Evolutionary conservation across 1,140 invertebrate species (phyloP).

Genomic region (Aphelenchoides besseyi): DNA sequence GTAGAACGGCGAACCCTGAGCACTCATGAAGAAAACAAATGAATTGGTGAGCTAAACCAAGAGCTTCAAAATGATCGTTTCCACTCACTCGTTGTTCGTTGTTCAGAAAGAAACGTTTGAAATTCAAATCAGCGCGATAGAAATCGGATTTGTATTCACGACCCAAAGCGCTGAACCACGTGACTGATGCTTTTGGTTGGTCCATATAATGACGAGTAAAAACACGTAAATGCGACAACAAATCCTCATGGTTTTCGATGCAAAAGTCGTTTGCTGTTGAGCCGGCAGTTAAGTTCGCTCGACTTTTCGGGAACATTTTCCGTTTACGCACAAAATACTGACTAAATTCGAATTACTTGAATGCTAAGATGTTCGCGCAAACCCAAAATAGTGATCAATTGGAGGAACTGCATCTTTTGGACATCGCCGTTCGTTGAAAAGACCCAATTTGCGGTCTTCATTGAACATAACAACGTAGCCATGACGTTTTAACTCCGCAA

Average conservation of each 20-base stretch:
- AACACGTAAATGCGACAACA: not conserved
- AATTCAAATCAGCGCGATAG: not conserved
- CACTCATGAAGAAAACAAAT: conserved; percentile 3
- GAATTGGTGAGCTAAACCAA: conserved; percentile 12
- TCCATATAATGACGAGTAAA: not conserved
- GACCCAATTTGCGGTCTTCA: not conserved
- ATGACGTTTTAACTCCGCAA: not conserved
- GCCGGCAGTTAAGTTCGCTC: not conserved
- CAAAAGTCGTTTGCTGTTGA: not conserved
- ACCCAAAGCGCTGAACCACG: not conserved
- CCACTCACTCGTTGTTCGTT: not conserved
- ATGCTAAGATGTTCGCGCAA: not conserved
- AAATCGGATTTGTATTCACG: not conserved
- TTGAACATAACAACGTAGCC: not conserved
- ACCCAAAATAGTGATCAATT: not conserved
- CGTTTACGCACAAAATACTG: not conserved
- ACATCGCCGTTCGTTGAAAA: not conserved
- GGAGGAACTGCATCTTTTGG: not conserved
- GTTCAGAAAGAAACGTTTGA: not conserved
- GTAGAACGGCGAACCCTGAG: conserved; percentile 1
- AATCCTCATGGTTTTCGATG: not conserved
- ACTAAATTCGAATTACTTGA: not conserved
- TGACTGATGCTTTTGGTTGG: not conserved
- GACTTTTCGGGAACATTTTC: conserved; percentile 1
- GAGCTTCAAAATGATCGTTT: not conserved